These are phyloP conservation scores for Plagodis pulveraria DNA, from an alignment of 2,888 invertebrate genomes.

Conservation along the genomic window DNA sequence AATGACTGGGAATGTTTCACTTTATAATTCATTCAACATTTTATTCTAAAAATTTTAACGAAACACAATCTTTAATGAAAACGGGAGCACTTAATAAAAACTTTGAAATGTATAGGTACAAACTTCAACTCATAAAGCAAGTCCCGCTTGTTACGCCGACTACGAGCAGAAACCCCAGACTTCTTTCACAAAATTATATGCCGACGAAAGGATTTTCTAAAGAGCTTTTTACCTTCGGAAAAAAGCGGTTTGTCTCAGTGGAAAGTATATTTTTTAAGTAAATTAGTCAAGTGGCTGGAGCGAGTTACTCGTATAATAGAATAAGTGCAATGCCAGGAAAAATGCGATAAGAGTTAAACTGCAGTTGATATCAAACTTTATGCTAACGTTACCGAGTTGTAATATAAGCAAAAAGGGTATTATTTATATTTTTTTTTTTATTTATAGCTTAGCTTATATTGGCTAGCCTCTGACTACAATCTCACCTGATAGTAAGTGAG, in stretches of 20 bases:
- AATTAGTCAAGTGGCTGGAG: slow-evolving; percentile 58
- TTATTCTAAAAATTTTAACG: too few species aligned
- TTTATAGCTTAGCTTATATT: too few species aligned
- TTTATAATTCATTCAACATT: too few species aligned
- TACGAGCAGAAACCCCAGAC: slow-evolving; percentile 16
- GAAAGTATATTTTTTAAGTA: slow-evolving; percentile 54
- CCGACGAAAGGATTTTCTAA: slow-evolving; percentile 27
- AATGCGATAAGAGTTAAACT: slow-evolving; percentile 22
- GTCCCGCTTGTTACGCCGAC: slow-evolving; percentile 2
- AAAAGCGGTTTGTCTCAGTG: slow-evolving; percentile 23
- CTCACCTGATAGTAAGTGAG: too few species aligned
- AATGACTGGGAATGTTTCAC: too few species aligned
- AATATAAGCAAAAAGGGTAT: too few species aligned
- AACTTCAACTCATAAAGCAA: slow-evolving; percentile 8
- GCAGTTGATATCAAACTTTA: slow-evolving; percentile 9
- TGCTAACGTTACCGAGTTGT: too few species aligned
- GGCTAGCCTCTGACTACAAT: too few species aligned
- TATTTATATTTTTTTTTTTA: too few species aligned
- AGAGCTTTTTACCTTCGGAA: slow-evolving; percentile 22
- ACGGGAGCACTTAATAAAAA: slow-evolving; percentile 7
- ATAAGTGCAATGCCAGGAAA: slow-evolving; percentile 45
- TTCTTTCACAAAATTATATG: slow-evolving; percentile 18
- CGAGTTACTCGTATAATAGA: slow-evolving; percentile 45
- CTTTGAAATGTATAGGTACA: slow-evolving; percentile 9
- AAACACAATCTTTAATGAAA: too few species aligned